Conservation (phyloP, 2,888 invertebrate genomes). For the Melanargia galathea region DNA sequence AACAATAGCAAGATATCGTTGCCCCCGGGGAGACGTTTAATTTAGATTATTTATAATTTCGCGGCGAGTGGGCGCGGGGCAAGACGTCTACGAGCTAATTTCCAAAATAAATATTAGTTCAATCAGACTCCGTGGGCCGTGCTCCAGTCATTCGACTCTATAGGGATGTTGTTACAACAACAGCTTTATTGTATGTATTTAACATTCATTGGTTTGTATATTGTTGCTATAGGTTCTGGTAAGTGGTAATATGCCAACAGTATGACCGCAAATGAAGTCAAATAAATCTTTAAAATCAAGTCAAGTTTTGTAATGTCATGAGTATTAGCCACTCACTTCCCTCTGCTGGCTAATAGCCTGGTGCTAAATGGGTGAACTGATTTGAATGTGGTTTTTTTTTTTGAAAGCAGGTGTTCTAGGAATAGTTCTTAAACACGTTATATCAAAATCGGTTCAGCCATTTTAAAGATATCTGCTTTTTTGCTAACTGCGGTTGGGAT, state of each 20-base stretch:
- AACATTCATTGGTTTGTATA: conserved; percentile 18
- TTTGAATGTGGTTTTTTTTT: too few species aligned
- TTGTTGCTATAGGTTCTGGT: conserved; percentile 30
- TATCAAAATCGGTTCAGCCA: too few species aligned
- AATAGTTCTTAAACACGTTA: too few species aligned
- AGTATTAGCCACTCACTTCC: too few species aligned
- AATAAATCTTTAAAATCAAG: too few species aligned
- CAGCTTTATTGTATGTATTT: conserved; percentile 31
- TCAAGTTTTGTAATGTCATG: too few species aligned
- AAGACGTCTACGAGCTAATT: conserved; percentile 72
- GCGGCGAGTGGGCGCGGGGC: conserved; percentile 51
- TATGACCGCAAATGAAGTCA: neutral
- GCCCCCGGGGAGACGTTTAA: conserved; percentile 66
- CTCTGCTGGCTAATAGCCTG: too few species aligned
- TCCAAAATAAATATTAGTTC: conserved; percentile 80
- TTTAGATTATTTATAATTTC: conserved; percentile 75
- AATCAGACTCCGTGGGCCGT: conserved; percentile 56
- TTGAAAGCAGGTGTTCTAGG: too few species aligned
- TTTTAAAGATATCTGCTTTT: too few species aligned
- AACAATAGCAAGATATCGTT: conserved; percentile 61
- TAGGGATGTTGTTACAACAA: conserved; percentile 33
- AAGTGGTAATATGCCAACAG: conserved; percentile 3
- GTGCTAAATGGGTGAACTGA: too few species aligned
- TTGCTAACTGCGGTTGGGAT: too few species aligned
- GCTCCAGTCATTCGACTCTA: conserved; percentile 40